Conservation (phyloP, 2,113 vertebrate species). For the Castor canadensis region DNA sequence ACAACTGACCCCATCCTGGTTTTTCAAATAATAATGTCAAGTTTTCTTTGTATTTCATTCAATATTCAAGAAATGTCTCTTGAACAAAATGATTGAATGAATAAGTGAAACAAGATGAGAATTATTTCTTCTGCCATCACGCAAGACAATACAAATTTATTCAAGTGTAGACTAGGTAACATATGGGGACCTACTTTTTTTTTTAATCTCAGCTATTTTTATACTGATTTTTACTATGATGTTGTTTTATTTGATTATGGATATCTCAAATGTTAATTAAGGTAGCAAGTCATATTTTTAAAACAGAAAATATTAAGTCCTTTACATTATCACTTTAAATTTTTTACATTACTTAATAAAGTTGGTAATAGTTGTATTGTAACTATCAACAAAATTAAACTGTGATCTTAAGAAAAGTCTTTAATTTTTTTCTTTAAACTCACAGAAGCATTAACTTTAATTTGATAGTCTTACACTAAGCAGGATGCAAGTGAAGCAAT, state of each 20-base stretch:
- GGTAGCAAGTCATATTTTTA: neutral
- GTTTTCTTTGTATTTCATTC: conserved; percentile 22
- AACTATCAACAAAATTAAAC: neutral
- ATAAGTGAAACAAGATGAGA: neutral
- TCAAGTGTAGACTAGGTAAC: neutral
- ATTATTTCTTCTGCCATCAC: neutral
- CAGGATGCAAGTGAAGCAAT: conserved; percentile 15
- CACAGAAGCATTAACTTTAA: conserved; percentile 2
- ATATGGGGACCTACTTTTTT: neutral
- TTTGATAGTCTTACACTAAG: conserved; percentile 9
- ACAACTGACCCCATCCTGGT: no score
- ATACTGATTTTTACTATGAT: neutral
- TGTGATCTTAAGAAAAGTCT: neutral
- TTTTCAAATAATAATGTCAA: neutral
- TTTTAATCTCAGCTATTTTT: neutral
- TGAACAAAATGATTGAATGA: neutral
- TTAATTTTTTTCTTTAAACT: neutral
- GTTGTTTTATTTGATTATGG: neutral
- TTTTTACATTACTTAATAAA: neutral
- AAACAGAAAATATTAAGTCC: conserved; percentile 23
- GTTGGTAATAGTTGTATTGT: neutral
- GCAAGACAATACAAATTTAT: neutral
- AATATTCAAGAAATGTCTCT: neutral
- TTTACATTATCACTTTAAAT: neutral
- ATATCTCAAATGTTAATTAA: conserved; percentile 30